These are phyloP conservation scores for Patiria pectinifera DNA, from an alignment of 53 echinoderm and acorn worm genomes.

Conservation along the genomic window DNA sequence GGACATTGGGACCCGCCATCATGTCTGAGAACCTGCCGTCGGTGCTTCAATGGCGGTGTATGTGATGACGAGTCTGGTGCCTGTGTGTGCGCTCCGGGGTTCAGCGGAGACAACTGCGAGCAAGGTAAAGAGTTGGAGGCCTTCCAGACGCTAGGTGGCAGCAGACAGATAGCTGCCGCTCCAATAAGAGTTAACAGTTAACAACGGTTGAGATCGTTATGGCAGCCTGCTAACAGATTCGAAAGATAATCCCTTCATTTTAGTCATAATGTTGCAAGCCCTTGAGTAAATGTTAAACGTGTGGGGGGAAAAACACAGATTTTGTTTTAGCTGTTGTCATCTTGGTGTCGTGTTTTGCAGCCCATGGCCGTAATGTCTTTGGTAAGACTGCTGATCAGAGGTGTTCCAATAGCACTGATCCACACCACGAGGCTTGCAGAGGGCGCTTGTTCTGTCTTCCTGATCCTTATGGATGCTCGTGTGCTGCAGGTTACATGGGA, in stretches of 20 bases:
- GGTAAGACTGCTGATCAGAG: slow-evolving; percentile 46
- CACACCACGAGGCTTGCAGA: slow-evolving; percentile 40
- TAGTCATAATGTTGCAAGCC: no score
- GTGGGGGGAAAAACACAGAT: neutral
- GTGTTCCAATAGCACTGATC: slow-evolving; percentile 29
- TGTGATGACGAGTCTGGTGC: slow-evolving; percentile 55
- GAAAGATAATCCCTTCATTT: no score
- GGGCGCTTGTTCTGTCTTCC: slow-evolving; percentile 72
- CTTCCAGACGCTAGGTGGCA: neutral
- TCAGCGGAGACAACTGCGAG: slow-evolving; percentile 58
- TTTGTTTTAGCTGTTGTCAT: neutral
- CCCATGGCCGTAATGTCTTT: slow-evolving; percentile 60
- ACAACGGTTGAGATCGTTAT: no score
- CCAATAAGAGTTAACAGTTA: no score
- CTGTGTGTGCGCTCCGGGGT: slow-evolving; percentile 66
- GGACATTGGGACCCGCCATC: slow-evolving; percentile 2
- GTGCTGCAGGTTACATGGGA: slow-evolving; percentile 70
- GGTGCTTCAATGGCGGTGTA: slow-evolving; percentile 70
- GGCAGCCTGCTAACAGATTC: no score
- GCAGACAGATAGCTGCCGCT: neutral
- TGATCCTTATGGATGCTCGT: slow-evolving; percentile 75
- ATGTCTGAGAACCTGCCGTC: slow-evolving; percentile 15
- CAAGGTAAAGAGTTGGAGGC: slow-evolving; percentile 5
- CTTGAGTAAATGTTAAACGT: no score
- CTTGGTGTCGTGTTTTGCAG: neutral